Evolutionary conservation across 1,140 invertebrate species (phyloP), one percentile per base, ranked within the genome.

Genomic region (Tachypleus tridentatus): DNA sequence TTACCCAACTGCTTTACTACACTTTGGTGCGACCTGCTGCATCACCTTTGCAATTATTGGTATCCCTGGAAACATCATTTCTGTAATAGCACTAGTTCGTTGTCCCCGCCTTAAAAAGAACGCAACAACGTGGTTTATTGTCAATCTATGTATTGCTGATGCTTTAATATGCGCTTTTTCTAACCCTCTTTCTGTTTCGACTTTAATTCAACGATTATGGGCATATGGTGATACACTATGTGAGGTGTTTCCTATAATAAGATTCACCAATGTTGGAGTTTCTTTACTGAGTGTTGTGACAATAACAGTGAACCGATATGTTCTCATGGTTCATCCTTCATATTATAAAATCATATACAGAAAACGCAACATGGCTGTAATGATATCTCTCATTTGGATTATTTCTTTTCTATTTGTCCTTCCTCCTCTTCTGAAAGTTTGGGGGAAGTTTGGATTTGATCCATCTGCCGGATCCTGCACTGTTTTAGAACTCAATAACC

Each of bases 191-290:
- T 91, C 89, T 1, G 82, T 86, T 2, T 86, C 85, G 3, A 86
- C 85, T 0, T 89, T 89, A 74, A 83, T 83, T 80, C 77, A 83
- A 60, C 76, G 84, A n/a, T 80, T 82, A 3, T 93, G 90, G 90
- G 81, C 85, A 53, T 80, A 91, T 10, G 88, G 89, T 1, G 82
- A 85, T 3, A 80, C 81, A 3, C 79, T 91, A 7, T 93, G 90
- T 75, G 83, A 84, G 74, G 80, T 92, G 72, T 93, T 92, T 76
- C 89, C 90, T 0, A 85, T 93, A 66, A 85, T 93, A 70, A 92
- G 92, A 76, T 93, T 93, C 75, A 89, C 89, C 64, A 93, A 93
- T 73, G 88, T 92, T 7, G 89, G 87, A 2, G 87, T 89, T 9
- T 92, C 88, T 0, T 77, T 93, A 29, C 80, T 92, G 54, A 90